These are phyloP conservation scores for Micrastur ruficollis DNA, from an alignment of 2,797 vertebrate species.

Conservation along the genomic window DNA sequence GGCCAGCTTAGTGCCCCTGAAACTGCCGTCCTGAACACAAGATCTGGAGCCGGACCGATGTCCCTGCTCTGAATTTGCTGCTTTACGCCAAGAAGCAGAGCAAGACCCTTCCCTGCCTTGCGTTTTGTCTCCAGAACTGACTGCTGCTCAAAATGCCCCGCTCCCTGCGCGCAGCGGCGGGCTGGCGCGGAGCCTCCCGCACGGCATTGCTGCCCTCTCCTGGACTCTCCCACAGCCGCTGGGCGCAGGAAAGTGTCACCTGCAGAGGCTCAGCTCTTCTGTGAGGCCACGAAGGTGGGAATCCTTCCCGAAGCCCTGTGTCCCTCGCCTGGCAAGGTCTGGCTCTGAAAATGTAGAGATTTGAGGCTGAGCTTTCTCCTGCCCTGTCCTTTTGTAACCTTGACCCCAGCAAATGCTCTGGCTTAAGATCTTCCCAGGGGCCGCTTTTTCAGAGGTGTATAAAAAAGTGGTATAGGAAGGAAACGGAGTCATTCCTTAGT, in stretches of 20 bases:
- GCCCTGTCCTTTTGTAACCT: neutral
- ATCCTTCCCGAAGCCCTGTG: neutral
- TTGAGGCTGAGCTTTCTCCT: neutral
- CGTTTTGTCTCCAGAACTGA: neutral
- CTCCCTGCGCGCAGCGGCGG: neutral
- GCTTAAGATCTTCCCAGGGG: neutral
- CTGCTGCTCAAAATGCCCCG: neutral
- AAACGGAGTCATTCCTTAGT: neutral
- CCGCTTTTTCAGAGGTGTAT: neutral
- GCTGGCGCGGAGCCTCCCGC: neutral
- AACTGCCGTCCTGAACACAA: neutral
- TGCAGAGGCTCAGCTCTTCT: accelerated
- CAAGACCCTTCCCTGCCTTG: neutral
- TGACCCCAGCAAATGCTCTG: neutral
- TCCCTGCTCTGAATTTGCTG: neutral
- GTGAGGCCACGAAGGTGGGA: neutral
- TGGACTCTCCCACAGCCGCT: neutral
- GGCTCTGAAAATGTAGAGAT: neutral
- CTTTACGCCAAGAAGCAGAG: neutral
- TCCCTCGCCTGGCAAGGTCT: neutral
- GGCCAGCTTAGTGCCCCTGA: neutral
- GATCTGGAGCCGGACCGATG: neutral
- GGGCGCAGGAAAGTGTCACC: neutral
- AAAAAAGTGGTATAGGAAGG: neutral
- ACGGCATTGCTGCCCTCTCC: conserved; percentile 45